A percentile compares a stretch with the other conserved stretches of the same genome.
These are phyloP conservation scores for Parauchenoglanis punctatus DNA, from an alignment of 2,797 vertebrate species.

Conservation along the genomic window DNA sequence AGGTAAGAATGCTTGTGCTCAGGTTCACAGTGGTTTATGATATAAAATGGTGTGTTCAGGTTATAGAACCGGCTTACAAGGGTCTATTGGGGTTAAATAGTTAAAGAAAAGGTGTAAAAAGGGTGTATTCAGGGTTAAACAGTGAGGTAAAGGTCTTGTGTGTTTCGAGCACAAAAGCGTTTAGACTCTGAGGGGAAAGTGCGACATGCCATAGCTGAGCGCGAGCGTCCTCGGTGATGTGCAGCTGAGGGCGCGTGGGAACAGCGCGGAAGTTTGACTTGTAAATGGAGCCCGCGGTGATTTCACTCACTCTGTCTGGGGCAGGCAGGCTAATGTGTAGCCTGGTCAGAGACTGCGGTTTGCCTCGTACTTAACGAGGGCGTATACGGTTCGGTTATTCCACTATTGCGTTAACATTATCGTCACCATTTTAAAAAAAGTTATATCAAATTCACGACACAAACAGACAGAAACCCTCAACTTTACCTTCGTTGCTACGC, in stretches of 20 bases:
- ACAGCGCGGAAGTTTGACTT: conserved; percentile 41
- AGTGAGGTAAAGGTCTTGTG: not conserved
- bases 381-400: not conserved
- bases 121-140: conserved; percentile 1
- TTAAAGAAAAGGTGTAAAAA: not conserved
- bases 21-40: not conserved
- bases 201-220: conserved; percentile 25
- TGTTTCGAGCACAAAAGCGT: not conserved
- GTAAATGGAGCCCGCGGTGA: conserved; percentile 28
- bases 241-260: conserved; percentile 29
- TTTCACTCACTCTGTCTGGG: not conserved
- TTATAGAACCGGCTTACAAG: not conserved
- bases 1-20: not conserved
- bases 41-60: not conserved
- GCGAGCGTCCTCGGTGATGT: conserved; percentile 13
- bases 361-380: not conserved
- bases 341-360: conserved; percentile 7
- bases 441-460: not conserved
- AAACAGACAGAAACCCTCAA: not conserved
- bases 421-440: not conserved
- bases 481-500: not conserved
- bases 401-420: not conserved
- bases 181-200: not conserved
- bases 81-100: not conserved
- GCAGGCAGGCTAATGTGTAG: not conserved